Evolutionary conservation across 2,113 vertebrate species (phyloP).

Genomic region (Parotia lawesii): DNA sequence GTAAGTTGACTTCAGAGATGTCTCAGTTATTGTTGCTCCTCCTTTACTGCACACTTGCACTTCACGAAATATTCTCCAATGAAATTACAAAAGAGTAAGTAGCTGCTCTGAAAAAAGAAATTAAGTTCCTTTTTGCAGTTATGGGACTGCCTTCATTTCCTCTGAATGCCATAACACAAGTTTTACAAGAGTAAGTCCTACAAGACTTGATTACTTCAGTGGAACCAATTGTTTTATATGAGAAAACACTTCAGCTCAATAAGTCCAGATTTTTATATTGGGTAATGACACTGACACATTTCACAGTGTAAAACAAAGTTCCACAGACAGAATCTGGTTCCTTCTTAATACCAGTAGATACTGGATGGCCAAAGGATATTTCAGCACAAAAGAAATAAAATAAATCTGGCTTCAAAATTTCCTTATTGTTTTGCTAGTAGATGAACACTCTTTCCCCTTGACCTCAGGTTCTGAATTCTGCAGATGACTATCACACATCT

Average conservation of each 20-base stretch:
- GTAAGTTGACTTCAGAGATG: background rate
- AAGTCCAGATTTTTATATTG: background rate
- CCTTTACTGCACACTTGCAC: background rate
- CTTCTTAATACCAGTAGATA: background rate
- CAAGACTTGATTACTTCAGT: constrained; percentile 29
- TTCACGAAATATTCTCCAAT: constrained; percentile 14
- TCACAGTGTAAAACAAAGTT: background rate
- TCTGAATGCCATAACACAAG: background rate
- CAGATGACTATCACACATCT: background rate
- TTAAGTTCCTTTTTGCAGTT: background rate
- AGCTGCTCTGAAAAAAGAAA: background rate
- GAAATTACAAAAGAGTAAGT: constrained; percentile 6
- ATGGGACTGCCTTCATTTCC: constrained; percentile 36
- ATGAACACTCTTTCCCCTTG: background rate
- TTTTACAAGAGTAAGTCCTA: constrained; percentile 38
- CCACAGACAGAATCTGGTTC: constrained; percentile 3
- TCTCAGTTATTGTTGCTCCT: background rate
- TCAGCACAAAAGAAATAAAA: background rate
- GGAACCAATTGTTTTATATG: constrained; percentile 29
- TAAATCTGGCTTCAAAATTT: background rate
- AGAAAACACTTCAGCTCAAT: constrained; percentile 10
- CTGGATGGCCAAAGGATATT: background rate
- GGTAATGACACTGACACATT: background rate
- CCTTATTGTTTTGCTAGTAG: background rate
- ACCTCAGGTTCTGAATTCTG: background rate